Evolutionary conservation across 2,888 invertebrate genomes (phyloP).

Genomic region (Pharmacophagus antenor): DNA sequence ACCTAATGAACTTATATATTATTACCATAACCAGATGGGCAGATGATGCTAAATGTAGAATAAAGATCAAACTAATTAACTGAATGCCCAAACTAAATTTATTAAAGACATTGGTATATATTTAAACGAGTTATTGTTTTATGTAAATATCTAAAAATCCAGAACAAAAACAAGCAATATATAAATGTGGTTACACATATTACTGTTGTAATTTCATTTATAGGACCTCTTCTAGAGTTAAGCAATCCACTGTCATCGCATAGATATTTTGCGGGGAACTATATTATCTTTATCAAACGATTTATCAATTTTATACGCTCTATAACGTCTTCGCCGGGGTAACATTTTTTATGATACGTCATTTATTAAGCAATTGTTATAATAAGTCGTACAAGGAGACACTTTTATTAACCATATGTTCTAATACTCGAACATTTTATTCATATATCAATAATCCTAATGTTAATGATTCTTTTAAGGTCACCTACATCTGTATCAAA

Average conservation of each 20-base stretch:
- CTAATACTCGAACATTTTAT: slow-evolving; percentile 25
- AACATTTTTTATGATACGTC: slow-evolving; percentile 38
- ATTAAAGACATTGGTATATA: too few species aligned
- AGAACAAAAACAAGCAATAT: too few species aligned
- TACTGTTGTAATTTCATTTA: too few species aligned
- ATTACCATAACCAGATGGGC: too few species aligned
- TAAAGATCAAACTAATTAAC: too few species aligned
- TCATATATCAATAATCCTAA: slow-evolving; percentile 27
- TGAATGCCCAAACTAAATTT: too few species aligned
- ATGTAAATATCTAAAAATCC: too few species aligned
- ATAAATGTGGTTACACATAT: too few species aligned
- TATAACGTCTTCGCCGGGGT: slow-evolving; percentile 33
- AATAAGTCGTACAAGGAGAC: slow-evolving; percentile 42
- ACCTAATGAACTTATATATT: too few species aligned
- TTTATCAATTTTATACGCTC: slow-evolving; percentile 61
- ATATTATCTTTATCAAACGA: slow-evolving; percentile 64
- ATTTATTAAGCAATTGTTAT: slow-evolving; percentile 34
- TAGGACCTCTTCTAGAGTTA: slow-evolving; percentile 41
- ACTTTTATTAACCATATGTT: slow-evolving; percentile 31
- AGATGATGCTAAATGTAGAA: too few species aligned
- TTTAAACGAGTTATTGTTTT: too few species aligned
- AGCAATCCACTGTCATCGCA: slow-evolving; percentile 3
- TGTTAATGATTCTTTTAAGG: slow-evolving; percentile 22
- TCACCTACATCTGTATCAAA: too few species aligned
- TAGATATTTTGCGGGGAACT: slow-evolving; percentile 36